Evolutionary conservation across 2,113 vertebrate species (phyloP).

Genomic region (Sus scrofa): DNA sequence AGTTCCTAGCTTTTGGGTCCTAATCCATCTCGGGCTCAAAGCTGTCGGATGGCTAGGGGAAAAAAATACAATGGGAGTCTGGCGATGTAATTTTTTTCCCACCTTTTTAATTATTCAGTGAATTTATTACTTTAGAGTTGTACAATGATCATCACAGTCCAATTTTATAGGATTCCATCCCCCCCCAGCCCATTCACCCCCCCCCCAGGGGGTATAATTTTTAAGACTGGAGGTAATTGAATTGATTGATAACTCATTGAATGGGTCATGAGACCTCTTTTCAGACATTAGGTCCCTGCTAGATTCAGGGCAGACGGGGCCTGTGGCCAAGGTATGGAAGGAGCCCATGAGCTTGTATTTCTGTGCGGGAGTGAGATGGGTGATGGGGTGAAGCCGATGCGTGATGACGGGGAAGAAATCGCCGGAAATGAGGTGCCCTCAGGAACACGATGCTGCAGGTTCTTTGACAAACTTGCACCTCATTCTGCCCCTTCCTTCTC

Average conservation of each 20-base stretch:
- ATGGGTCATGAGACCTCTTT: not conserved
- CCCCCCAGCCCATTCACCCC: too few species aligned
- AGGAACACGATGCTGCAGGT: fast-evolving
- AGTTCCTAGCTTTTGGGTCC: not conserved
- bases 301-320: fast-evolving
- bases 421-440: not conserved
- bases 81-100: not conserved
- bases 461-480: not conserved
- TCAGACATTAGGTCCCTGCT: not conserved
- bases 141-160: too few species aligned
- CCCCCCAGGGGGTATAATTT: too few species aligned
- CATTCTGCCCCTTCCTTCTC: not conserved
- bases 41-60: not conserved
- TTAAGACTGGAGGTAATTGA: too few species aligned
- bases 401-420: not conserved
- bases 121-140: too few species aligned
- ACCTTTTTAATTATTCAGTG: not conserved
- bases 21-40: not conserved
- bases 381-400: not conserved
- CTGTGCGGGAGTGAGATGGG: too few species aligned
- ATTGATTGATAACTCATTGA: not conserved
- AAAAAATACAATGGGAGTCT: not conserved
- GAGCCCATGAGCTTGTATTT: not conserved
- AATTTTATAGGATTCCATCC: too few species aligned
- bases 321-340: not conserved